Evolutionary conservation across 2,888 invertebrate species (phyloP).

Genomic region (Parnassius smintheus): DNA sequence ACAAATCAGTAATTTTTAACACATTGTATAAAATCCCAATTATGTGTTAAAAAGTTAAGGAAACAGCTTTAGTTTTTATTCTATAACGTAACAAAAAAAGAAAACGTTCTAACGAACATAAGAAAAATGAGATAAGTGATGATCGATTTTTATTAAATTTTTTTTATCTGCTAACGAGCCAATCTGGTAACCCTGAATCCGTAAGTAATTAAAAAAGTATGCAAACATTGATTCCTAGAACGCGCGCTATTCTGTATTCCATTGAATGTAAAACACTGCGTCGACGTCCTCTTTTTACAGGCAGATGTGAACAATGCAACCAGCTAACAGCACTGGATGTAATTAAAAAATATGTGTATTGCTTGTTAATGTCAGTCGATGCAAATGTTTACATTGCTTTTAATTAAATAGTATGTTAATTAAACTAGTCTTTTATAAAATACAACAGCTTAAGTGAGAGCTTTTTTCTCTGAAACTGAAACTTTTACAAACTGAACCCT

Average conservation of each 20-base stretch:
- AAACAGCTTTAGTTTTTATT: too few species aligned
- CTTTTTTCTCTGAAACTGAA: too few species aligned
- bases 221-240: conserved; percentile 24
- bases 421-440: neutral
- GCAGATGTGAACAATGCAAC: conserved; percentile 19
- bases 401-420: neutral
- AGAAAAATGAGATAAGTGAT: too few species aligned
- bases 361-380: conserved; percentile 8
- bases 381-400: conserved; percentile 1
- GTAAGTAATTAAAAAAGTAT: conserved; percentile 23
- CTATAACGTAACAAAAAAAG: too few species aligned
- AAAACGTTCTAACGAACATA: too few species aligned
- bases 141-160: too few species aligned
- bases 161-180: too few species aligned
- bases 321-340: conserved; percentile 21
- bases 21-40: too few species aligned
- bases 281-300: conserved; percentile 23
- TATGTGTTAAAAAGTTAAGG: too few species aligned
- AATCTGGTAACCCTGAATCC: conserved; percentile 11
- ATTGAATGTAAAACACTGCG: conserved; percentile 26
- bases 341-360: conserved; percentile 19
- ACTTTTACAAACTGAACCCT: too few species aligned
- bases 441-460: too few species aligned
- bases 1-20: too few species aligned
- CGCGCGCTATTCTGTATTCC: conserved; percentile 16